Evolutionary conservation across 2,888 invertebrate genomes (phyloP), one percentile per base, ranked within the genome.

Genomic region (Oxystoma pomonae): DNA sequence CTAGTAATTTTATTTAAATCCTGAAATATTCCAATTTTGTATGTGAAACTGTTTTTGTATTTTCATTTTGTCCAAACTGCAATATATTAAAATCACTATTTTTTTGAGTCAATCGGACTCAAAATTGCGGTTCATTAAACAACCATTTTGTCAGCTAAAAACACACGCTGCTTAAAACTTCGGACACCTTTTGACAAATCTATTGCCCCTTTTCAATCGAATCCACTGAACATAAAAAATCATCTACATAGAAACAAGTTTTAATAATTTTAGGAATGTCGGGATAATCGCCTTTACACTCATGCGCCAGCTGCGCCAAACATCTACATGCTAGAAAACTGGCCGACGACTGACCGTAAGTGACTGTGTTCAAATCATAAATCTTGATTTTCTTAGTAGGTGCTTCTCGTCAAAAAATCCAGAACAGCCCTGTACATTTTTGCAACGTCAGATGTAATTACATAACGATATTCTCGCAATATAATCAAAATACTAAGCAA

Each of bases 371-470:
- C 12, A 35, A 35, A 12, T 35, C 12, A 12, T 35, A 35, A 35
- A 35, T 12, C 12, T 35, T 35, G 12, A 35, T 35, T 35, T 35
- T 3, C 12, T 35, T 35, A 35, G 35, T 22, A 18, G 61, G 60
- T 19, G 64, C 35, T 12, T 62, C 19, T 51, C 70, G 64, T 70
- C 71, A 71, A 7, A 71, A 49, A 22, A 69, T 71, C 50, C 63
- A 65, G 50, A 17, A 73, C 62, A 57, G 68, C 66, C 7, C 71
- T 52, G 55, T 69, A 72, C 71, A 72, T 72, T 61, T 73, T 71
- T 18, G 55, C 62, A 19, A 71, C 65, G 58, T 73, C 73, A 1
- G 71, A 70, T 5, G 63, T 63, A 2, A 73, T 20, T 2, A 69
- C 70, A 61, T 60, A 64, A 16, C 59, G 61, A 57, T 71, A 67